Evolutionary conservation across 2,888 invertebrate genomes (phyloP).

Genomic region (Lithophane ornitopus): DNA sequence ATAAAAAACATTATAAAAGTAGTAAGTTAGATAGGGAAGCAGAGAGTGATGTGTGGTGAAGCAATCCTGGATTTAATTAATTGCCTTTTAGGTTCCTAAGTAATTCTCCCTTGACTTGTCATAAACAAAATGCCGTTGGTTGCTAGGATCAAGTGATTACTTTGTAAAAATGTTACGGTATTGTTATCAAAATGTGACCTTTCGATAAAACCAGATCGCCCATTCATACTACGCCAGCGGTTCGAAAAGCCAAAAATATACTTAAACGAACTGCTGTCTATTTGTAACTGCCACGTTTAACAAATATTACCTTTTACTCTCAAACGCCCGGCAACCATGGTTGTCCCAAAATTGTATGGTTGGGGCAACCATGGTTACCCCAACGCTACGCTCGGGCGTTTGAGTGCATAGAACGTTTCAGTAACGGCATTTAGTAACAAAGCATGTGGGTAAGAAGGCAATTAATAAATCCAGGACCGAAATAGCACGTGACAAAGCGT

Average conservation of each 20-base stretch:
- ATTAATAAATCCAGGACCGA: slow-evolving; percentile 37
- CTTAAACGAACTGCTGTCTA: background rate
- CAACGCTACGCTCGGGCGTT: no score
- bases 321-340: no score
- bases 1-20: slow-evolving; percentile 52
- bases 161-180: background rate
- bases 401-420: no score
- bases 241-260: background rate
- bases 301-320: background rate
- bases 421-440: background rate
- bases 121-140: background rate
- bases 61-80: slow-evolving; percentile 33
- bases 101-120: background rate
- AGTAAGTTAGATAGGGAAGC: slow-evolving; percentile 71
- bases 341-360: no score
- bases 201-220: background rate
- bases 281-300: background rate
- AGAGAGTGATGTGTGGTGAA: slow-evolving; percentile 68
- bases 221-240: background rate
- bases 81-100: slow-evolving; percentile 37
- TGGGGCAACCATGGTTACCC: no score
- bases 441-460: slow-evolving; percentile 33
- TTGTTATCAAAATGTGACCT: background rate
- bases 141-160: background rate
- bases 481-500: slow-evolving; percentile 61